Evolutionary conservation across 2,888 invertebrate species (phyloP).

Genomic region (Machimus rusticus): DNA sequence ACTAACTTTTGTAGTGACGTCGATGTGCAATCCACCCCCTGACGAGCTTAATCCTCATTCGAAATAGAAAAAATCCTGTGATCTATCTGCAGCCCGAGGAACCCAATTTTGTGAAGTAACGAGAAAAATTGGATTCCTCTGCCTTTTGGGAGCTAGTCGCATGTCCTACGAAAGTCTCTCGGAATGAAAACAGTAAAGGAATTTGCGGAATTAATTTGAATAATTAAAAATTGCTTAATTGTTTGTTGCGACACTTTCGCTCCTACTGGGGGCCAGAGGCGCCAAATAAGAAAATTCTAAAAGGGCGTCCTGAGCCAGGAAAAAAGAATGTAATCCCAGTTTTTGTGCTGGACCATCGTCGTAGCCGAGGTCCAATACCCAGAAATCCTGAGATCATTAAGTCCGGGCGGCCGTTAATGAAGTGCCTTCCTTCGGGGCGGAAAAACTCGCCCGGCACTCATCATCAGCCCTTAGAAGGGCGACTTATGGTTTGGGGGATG

Average conservation of each 20-base stretch:
- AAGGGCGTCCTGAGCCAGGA: background rate
- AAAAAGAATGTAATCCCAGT: background rate
- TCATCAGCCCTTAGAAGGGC: background rate
- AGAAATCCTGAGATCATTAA: slow-evolving; percentile 10
- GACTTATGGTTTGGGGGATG: background rate
- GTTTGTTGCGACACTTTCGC: slow-evolving; percentile 28
- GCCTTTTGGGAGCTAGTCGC: background rate
- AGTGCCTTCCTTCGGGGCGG: background rate
- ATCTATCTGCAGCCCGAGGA: background rate
- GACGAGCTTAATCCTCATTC: background rate
- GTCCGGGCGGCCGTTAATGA: slow-evolving; percentile 10
- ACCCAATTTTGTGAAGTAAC: background rate
- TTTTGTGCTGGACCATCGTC: background rate
- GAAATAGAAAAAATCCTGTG: background rate
- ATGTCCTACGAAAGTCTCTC: background rate
- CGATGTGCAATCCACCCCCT: too few species aligned
- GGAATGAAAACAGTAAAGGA: slow-evolving; percentile 9
- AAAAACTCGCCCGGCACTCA: background rate
- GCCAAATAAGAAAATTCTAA: background rate
- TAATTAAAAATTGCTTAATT: slow-evolving; percentile 40
- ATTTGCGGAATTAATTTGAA: slow-evolving; percentile 35
- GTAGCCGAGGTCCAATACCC: background rate
- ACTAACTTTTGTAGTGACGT: too few species aligned
- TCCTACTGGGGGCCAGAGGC: background rate
- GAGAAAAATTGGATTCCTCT: background rate